Evolutionary conservation across 2,113 vertebrate species (phyloP).

Genomic region (Mormyrus lacerda): DNA sequence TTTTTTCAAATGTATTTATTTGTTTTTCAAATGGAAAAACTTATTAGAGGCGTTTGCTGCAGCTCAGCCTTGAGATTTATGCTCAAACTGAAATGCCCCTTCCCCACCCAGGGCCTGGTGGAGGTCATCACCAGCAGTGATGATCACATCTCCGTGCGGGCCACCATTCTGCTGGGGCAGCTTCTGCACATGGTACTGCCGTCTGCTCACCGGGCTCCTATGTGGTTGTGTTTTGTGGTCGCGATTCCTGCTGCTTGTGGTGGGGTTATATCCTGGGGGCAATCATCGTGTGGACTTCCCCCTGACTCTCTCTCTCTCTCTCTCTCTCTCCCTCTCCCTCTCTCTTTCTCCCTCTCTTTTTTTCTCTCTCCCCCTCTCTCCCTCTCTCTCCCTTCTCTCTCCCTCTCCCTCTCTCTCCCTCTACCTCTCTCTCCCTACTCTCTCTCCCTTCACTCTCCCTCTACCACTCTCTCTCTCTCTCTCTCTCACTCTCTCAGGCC

Average conservation of each 20-base stretch:
- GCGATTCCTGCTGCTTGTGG: neutral
- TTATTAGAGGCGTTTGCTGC: neutral
- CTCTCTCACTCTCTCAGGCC: constrained; percentile 59
- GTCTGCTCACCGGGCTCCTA: neutral
- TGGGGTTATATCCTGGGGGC: neutral
- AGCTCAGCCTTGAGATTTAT: neutral
- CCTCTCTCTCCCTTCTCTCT: constrained; percentile 14
- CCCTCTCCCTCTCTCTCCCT: constrained; percentile 16
- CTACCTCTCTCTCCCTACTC: constrained; percentile 8
- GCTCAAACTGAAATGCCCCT: neutral
- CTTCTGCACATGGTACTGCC: constrained; percentile 92
- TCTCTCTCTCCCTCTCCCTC: neutral
- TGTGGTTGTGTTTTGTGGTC: neutral
- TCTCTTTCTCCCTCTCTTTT: constrained; percentile 20
- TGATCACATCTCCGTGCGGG: constrained; percentile 82
- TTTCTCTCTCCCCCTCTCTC: no score
- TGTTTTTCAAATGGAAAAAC: neutral
- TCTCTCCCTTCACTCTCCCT: no score
- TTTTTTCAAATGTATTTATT: neutral
- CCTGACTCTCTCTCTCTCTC: constrained; percentile 3
- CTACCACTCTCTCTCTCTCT: constrained; percentile 13
- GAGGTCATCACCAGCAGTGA: constrained; percentile 96
- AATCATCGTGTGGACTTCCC: neutral
- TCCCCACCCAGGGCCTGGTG: constrained; percentile 73
- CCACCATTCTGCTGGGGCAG: constrained; percentile 92